These are phyloP conservation scores for Brenthis hecate DNA, from an alignment of 2,888 invertebrate species.

Conservation along the genomic window DNA sequence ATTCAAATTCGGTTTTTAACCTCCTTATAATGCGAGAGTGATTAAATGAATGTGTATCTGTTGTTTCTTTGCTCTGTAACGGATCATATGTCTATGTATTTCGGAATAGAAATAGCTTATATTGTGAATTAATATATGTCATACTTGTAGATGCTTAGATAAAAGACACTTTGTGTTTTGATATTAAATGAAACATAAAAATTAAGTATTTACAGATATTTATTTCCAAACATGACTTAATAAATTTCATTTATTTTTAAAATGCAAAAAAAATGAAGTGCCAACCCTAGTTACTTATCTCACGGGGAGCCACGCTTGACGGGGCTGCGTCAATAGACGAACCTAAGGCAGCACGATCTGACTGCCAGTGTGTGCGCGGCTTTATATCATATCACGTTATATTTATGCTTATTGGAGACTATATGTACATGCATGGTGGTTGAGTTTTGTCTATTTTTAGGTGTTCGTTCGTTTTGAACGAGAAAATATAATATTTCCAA, in stretches of 20 bases:
- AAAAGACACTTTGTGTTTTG: neutral
- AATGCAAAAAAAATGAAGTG: conserved; percentile 12
- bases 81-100: too few relatives aligned
- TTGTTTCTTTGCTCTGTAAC: too few relatives aligned
- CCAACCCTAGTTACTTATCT: conserved; percentile 68
- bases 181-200: neutral
- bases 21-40: too few relatives aligned
- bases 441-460: conserved; percentile 8
- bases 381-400: conserved; percentile 33
- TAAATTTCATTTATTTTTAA: neutral
- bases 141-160: too few relatives aligned
- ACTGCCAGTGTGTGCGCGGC: conserved; percentile 40
- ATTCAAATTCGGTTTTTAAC: too few relatives aligned
- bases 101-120: too few relatives aligned
- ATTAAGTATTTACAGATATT: neutral
- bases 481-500: too few relatives aligned
- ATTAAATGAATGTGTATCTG: too few relatives aligned
- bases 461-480: neutral
- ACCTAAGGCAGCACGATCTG: conserved; percentile 44
- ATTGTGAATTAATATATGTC: too few relatives aligned
- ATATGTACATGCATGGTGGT: conserved; percentile 1
- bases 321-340: conserved; percentile 68
- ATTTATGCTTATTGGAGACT: conserved; percentile 18
- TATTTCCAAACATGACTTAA: neutral
- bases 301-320: conserved; percentile 66